Base-by-base conservation (phyloP, 1,140 invertebrate species). In the Ridgeia piscesae region DNA sequence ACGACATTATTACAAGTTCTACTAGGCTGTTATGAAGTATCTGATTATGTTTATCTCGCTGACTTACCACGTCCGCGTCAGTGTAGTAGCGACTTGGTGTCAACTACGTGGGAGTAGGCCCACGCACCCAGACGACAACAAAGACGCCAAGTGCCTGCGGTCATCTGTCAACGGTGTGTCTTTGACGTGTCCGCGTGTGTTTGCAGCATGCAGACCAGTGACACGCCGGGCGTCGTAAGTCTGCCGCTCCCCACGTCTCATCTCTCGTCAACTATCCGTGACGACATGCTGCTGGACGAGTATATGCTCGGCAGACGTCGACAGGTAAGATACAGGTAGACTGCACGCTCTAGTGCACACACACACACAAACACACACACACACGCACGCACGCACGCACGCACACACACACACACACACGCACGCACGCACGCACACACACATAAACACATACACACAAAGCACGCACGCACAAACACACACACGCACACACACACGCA, bases 211-310 rank as follows among this genome's bases (percentile, higher is more conserved):
- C 58, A 77, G 58, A 6, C 58, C 11, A 77, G 58, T 77, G 58
- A 77, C 58, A 77, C 58, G 58, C 6, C 58, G 14, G 58, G 58
- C 27, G 58, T 77, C 4, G 58, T 77, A 21, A 77, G 58, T 77
- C 17, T 90, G 89, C 89, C 89, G 9, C 35, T 90, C 33, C 89
- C 89, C 14, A 34, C 33, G 89, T 34, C 33, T 34, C 89, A 90
- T n/a, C 35, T 90, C 14, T 34, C 35, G 35, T 35, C 89, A 90
- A 90, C 33, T 27, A 34, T 91, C 42, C 34, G 91, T 35, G 91
- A 91, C 42, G 91, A 58, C 48, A 42, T 91, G 34, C 34, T 91
- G 34, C 48, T 91, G 91, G 91, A 50, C 33, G 91, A 91, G 14
- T 91, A 48, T n/a, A 58, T 91, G 35, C 33, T 91, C 9, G 91